Evolutionary conservation across 37 sponge, comb jelly and placozoan genomes (phyloP).

Genomic region (Ianthella basta): DNA sequence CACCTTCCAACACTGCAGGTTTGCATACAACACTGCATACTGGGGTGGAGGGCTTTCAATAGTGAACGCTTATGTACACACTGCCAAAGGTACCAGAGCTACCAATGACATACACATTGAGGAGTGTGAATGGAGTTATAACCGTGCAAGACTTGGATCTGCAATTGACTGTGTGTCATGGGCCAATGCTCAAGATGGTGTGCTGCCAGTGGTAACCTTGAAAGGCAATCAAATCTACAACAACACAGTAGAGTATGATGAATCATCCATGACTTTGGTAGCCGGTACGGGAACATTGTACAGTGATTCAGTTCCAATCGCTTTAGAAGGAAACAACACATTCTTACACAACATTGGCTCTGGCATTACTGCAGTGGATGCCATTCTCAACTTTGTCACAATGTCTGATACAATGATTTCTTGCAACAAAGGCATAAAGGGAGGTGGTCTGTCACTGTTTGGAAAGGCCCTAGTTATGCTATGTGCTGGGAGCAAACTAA

Average conservation of each 20-base stretch:
- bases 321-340: neutral
- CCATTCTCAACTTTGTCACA: neutral
- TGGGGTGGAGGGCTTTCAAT: neutral
- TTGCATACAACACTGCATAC: neutral
- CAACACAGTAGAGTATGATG: neutral
- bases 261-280: neutral
- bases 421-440: neutral
- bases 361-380: neutral
- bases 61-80: neutral
- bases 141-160: slow-evolving; percentile 20
- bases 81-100: neutral
- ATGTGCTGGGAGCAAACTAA: neutral
- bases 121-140: neutral
- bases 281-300: slow-evolving; percentile 7
- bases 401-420: neutral
- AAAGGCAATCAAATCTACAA: neutral
- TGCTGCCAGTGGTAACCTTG: neutral
- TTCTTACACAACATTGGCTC: neutral
- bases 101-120: neutral
- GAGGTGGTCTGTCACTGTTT: slow-evolving; percentile 3
- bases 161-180: slow-evolving; percentile 26
- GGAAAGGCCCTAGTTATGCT: neutral
- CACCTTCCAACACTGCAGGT: neutral
- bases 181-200: neutral
- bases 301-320: neutral